Evolutionary conservation across 2,888 invertebrate species (phyloP), one percentile per base, ranked within the genome.

Genomic region (Ectropis crepuscularia): DNA sequence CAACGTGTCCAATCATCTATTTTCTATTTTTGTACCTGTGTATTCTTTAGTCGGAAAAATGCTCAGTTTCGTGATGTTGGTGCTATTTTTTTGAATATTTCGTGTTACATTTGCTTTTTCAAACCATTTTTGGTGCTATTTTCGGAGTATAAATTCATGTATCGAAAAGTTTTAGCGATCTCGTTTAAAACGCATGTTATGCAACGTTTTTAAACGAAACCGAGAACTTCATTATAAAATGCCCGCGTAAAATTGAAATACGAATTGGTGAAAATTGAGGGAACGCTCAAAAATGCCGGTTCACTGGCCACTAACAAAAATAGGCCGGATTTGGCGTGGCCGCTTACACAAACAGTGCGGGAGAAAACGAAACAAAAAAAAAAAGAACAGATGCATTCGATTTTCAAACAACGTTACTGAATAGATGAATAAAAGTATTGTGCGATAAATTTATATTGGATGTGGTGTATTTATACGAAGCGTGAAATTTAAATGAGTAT

Each of bases 251-350:
- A 60, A 64, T 60, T 60, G 55, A 64, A 64, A 57, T 77, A 74
- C 69, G 73, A 74, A 76, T 75, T 28, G 48, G 46, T 39, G 57
- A 65, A 60, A 48, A 61, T 45, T 43, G 60, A 64, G 53, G 60
- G 38, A 38, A 36, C 53, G 60, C 39, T 45, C 60, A 53, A 61
- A 65, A 57, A 48, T 57, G 67, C 63, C 76, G 79, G 81, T 81
- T 82, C 83, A 81, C 72, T 82, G 83, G 79, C 77, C 78, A 77
- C 76, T 75, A 74, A 80, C 79, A 81, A 82, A 85, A 86, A 84
- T 81, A 81, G 78, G 76, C 74, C 76, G 73, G 79, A 80, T 84
- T 85, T 78, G 75, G 72, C 73, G 71, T 70, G 70, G 74, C 74
- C 73, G 75, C 79, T 80, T 80, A 78, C 78, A 82, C 76, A 81